Conservation (phyloP, 2,113 vertebrate genomes). For the Raja brachyura region DNA sequence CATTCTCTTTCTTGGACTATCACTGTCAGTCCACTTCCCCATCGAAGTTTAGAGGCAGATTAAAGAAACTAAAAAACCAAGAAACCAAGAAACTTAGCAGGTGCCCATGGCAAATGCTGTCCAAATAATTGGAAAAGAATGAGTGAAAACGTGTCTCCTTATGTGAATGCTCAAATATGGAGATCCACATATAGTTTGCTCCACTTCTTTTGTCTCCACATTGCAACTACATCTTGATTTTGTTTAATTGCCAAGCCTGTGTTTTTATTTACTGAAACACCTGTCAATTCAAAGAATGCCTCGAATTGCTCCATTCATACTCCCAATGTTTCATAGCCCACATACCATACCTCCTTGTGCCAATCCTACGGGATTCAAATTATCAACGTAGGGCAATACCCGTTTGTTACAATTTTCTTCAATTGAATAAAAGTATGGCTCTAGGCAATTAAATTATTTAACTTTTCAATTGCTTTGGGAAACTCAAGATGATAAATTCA, state of each 20-base stretch:
- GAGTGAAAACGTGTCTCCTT: no score
- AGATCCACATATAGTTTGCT: background rate
- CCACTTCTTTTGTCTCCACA: background rate
- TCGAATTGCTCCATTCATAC: background rate
- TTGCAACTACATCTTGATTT: background rate
- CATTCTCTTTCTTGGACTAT: background rate
- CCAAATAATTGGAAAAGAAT: no score
- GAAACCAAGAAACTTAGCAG: background rate
- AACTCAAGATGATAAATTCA: no score
- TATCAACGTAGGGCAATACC: background rate
- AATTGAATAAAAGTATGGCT: background rate
- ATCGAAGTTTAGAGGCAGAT: background rate
- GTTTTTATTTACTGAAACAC: background rate
- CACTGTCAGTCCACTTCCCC: background rate
- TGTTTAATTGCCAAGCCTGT: background rate
- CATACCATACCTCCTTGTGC: background rate
- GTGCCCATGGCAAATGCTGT: background rate
- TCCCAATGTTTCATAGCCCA: background rate
- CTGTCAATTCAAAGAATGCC: background rate
- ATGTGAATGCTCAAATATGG: background rate
- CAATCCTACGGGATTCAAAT: no score
- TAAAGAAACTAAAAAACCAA: background rate
- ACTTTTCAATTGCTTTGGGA: background rate
- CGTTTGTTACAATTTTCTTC: background rate
- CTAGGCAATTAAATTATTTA: background rate